These are phyloP conservation scores for Conistra vaccinii DNA, from an alignment of 2,888 invertebrate species.

Conservation along the genomic window DNA sequence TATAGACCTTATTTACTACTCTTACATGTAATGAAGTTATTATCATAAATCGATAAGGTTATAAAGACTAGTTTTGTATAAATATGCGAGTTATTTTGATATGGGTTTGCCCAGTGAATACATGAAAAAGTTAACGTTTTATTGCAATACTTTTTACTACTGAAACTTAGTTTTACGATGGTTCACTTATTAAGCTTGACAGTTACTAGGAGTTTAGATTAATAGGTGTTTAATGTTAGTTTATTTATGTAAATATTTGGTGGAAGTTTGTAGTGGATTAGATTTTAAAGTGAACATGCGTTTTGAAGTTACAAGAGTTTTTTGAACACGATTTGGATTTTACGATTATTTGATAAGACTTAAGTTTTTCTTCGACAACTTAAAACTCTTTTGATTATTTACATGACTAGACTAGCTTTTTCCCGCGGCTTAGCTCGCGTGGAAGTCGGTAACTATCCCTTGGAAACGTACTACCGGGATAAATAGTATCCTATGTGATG, in stretches of 20 bases:
- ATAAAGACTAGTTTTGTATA: constrained; percentile 23
- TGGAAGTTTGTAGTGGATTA: constrained; percentile 42
- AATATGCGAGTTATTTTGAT: not conserved
- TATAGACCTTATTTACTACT: constrained; percentile 7
- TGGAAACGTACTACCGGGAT: no score
- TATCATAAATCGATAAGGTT: constrained; percentile 6
- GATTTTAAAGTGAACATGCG: constrained; percentile 24
- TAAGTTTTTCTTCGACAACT: not conserved
- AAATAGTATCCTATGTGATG: no score
- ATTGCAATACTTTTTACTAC: constrained; percentile 55
- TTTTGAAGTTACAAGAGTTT: constrained; percentile 28
- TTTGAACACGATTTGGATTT: not conserved
- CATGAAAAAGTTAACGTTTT: constrained; percentile 52
- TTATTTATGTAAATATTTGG: constrained; percentile 52
- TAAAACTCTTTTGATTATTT: not conserved
- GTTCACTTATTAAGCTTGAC: constrained; percentile 55
- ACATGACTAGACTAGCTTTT: no score
- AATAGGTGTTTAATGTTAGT: constrained; percentile 61
- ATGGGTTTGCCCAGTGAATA: not conserved
- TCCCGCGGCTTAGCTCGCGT: no score
- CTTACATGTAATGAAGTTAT: not conserved
- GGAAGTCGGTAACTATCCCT: no score
- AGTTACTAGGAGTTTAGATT: constrained; percentile 54
- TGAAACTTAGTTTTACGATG: constrained; percentile 51
- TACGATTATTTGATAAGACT: not conserved